Percentiles rank a stretch among this genome's conserved stretches.
Evolutionary conservation across 2,888 invertebrate species (phyloP).

Genomic region (Rambutsinella grinnellia): DNA sequence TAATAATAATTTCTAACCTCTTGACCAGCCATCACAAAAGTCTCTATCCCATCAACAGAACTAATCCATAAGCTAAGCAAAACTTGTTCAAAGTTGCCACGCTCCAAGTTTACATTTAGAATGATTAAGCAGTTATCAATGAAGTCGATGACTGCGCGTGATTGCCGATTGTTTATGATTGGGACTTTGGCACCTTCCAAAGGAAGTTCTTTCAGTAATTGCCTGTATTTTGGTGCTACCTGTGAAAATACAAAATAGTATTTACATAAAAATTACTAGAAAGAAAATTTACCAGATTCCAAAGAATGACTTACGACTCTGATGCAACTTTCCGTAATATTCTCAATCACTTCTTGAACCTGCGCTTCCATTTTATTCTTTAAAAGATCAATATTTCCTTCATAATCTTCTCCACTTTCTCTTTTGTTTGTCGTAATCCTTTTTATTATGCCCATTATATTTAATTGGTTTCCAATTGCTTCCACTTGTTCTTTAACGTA

Average conservation of each 20-base stretch:
- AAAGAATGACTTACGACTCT: slow-evolving; percentile 4
- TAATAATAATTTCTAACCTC: slow-evolving; percentile 30
- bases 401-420: slow-evolving; percentile 2
- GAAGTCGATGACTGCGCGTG: slow-evolving; percentile 14
- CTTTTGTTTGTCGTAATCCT: neutral
- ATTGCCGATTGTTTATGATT: too few species aligned
- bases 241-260: neutral
- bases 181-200: slow-evolving; percentile 4
- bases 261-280: neutral
- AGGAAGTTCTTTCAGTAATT: slow-evolving; percentile 21
- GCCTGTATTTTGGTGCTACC: slow-evolving; percentile 11
- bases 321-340: slow-evolving; percentile 9
- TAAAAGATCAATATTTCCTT: slow-evolving; percentile 19
- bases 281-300: neutral
- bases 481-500: slow-evolving; percentile 48
- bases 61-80: slow-evolving; percentile 14
- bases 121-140: slow-evolving; percentile 36
- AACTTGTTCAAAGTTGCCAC: slow-evolving; percentile 9
- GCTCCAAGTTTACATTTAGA: slow-evolving; percentile 21
- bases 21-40: neutral
- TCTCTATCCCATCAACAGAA: slow-evolving; percentile 6
- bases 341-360: neutral
- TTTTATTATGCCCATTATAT: slow-evolving; percentile 22
- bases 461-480: slow-evolving; percentile 6
- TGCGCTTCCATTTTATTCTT: slow-evolving; percentile 23